Conservation (phyloP, 92 coral and sea anemone species). For the Zoanthus gigantus region DNA sequence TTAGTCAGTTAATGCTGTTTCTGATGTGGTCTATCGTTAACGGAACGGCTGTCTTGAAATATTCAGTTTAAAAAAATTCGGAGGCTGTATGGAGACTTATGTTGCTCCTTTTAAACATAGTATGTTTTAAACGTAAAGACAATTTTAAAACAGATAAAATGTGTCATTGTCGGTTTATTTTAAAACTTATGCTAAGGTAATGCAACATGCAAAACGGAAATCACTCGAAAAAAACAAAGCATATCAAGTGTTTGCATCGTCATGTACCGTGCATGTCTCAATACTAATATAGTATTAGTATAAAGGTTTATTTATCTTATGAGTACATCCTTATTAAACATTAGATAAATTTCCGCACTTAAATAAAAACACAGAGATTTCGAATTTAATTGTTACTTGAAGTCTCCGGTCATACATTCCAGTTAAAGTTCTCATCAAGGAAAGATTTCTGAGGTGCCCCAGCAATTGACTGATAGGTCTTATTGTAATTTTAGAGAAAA, state of each 20-base stretch:
- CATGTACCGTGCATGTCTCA: not conserved
- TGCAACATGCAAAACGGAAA: not conserved
- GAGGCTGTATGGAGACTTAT: not conserved
- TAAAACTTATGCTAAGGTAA: not conserved
- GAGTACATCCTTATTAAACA: not conserved
- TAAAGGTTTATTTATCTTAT: not conserved
- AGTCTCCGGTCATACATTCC: no score
- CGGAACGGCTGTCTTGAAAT: no score
- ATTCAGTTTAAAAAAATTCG: no score
- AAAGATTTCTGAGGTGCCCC: not conserved
- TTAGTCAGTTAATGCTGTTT: no score
- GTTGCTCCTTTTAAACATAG: not conserved
- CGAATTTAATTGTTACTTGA: no score
- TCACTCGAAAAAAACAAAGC: not conserved
- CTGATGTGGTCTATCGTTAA: no score
- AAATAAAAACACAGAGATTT: no score
- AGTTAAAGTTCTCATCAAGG: not conserved
- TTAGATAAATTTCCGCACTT: no score
- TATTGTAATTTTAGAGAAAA: not conserved
- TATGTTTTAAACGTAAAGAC: not conserved
- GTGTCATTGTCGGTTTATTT: not conserved
- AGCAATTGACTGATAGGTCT: not conserved
- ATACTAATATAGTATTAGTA: not conserved
- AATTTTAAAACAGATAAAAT: not conserved
- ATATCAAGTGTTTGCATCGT: not conserved